Percentiles rank a stretch among this genome's conserved stretches.
phyloP scores from a whole-genome alignment of 2,113 vertebrate genomes.

The Numida meleagris region DNA sequence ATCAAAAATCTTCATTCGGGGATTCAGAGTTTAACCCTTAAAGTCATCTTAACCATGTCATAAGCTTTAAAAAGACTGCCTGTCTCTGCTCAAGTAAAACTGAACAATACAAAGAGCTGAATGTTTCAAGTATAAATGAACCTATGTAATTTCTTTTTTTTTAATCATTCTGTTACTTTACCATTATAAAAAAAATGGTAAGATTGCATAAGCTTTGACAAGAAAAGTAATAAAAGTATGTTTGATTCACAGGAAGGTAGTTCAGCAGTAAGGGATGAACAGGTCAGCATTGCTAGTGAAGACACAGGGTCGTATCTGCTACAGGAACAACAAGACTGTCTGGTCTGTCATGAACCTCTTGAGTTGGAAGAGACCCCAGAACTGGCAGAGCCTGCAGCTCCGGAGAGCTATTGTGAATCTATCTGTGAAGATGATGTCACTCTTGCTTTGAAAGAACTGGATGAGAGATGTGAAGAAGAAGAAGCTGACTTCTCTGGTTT shows the following conservation, averaged over 20 bases:
- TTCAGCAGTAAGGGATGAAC: constrained; percentile 87
- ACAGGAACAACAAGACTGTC: constrained; percentile 80
- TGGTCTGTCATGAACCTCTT: constrained; percentile 82
- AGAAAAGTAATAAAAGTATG: not conserved
- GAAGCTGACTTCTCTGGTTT: constrained; percentile 92
- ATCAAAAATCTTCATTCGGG: not conserved
- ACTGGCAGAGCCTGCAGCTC: constrained; percentile 78
- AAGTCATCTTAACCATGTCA: not conserved
- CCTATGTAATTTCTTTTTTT: not conserved
- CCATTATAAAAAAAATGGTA: not conserved
- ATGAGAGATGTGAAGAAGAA: constrained; percentile 94
- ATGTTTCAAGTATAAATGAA: not conserved
- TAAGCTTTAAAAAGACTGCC: not conserved
- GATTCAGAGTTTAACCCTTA: not conserved
- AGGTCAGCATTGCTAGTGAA: constrained; percentile 89
- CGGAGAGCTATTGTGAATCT: constrained; percentile 86
- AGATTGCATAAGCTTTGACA: not conserved
- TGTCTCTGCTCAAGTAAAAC: not conserved
- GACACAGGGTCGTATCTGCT: constrained; percentile 87
- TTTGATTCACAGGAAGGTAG: constrained; percentile 80
- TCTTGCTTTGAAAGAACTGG: constrained; percentile 93
- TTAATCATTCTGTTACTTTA: not conserved
- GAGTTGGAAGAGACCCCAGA: constrained; percentile 86
- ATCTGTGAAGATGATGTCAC: constrained; percentile 96
- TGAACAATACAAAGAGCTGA: not conserved